Evolutionary conservation across 2,113 vertebrate species (phyloP).

Genomic region (Bos taurus): DNA sequence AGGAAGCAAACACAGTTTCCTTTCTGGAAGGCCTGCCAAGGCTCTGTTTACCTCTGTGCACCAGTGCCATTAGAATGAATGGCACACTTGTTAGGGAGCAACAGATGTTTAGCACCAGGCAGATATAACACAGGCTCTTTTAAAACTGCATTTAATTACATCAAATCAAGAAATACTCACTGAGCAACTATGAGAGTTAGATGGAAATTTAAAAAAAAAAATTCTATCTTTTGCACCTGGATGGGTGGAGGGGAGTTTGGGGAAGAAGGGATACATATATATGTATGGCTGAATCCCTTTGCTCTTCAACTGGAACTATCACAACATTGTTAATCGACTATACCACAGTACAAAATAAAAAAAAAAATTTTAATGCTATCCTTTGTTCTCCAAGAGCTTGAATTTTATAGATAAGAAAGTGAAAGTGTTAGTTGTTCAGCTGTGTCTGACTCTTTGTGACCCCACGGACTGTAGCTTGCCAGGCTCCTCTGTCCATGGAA

Average conservation of each 20-base stretch:
- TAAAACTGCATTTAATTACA: conserved; percentile 32
- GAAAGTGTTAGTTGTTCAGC: background rate
- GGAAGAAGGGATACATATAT: background rate
- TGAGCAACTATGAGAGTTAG: background rate
- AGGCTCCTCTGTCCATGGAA: background rate
- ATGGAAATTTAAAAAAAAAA: background rate
- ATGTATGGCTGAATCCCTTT: background rate
- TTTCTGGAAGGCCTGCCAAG: conserved; percentile 59
- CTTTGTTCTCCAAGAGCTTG: background rate
- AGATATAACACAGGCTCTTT: conserved; percentile 54
- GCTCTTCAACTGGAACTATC: background rate
- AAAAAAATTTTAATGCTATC: background rate
- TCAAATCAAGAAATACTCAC: background rate
- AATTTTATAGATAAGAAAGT: background rate
- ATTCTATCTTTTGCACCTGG: background rate
- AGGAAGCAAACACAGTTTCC: conserved; percentile 70
- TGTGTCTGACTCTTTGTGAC: background rate
- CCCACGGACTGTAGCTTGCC: background rate
- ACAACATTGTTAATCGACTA: background rate
- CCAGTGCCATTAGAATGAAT: conserved; percentile 57
- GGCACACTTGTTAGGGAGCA: conserved; percentile 55
- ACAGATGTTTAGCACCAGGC: conserved; percentile 62
- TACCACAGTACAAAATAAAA: background rate
- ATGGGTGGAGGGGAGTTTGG: background rate
- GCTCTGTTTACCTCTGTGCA: conserved; percentile 65